Conservation (phyloP, 2,888 invertebrate species). For the Diarsia rubi region DNA sequence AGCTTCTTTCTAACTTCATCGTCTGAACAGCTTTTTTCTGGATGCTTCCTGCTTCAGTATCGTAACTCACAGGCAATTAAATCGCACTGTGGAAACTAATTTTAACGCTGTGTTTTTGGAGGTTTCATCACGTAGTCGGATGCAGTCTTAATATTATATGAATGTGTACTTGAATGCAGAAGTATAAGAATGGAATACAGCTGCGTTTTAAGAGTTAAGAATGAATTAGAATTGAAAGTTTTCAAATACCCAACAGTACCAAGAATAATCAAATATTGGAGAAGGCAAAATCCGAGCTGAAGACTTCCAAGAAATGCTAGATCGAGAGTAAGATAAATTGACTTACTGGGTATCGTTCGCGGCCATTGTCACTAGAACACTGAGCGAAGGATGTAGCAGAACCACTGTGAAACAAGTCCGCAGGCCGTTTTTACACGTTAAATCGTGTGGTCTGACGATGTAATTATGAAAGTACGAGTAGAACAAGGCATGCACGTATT, state of each 20-base stretch:
- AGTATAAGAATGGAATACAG: no score
- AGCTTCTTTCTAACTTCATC: not conserved
- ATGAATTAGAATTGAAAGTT: not conserved
- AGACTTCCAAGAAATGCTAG: not conserved
- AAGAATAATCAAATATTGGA: not conserved
- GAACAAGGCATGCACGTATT: constrained; percentile 21
- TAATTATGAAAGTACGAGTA: constrained; percentile 40
- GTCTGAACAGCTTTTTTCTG: not conserved
- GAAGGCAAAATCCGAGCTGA: constrained; percentile 3
- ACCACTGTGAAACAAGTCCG: constrained; percentile 48
- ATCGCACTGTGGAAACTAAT: not conserved
- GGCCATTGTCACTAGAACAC: constrained; percentile 64
- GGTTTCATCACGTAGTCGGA: not conserved
- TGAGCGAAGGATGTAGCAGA: constrained; percentile 32
- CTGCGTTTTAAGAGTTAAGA: not conserved
- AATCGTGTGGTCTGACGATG: constrained; percentile 27
- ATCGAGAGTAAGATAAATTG: constrained; percentile 14
- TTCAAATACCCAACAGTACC: not conserved
- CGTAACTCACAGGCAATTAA: not conserved
- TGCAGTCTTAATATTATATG: no score
- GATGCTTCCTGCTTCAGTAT: not conserved
- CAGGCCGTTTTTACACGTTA: constrained; percentile 35
- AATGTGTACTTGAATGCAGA: no score
- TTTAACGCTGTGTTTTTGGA: not conserved
- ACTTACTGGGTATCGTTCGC: constrained; percentile 64